These are phyloP conservation scores for Hoplias malabaricus DNA, from an alignment of 2,113 vertebrate species.

Conservation along the genomic window DNA sequence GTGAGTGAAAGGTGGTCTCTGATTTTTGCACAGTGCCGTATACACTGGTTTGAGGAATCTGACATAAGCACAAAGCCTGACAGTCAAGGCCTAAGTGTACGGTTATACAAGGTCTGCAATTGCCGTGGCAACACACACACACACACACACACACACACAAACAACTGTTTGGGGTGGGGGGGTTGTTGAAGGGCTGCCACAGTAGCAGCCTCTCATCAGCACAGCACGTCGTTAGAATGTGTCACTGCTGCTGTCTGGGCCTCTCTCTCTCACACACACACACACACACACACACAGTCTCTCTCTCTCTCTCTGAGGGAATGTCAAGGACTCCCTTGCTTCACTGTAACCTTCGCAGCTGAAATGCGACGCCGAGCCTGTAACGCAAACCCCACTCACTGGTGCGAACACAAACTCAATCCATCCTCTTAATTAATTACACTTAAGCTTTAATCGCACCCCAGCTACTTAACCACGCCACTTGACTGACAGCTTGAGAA, in stretches of 20 bases:
- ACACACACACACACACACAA: constrained; percentile 6
- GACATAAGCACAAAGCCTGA: neutral
- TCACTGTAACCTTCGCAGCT: constrained; percentile 30
- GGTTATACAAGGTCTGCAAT: constrained; percentile 24
- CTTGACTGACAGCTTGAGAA: constrained; percentile 35
- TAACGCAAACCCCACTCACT: neutral
- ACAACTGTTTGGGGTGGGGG: neutral
- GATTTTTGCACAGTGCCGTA: too few species aligned
- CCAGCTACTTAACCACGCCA: neutral
- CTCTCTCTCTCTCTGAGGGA: constrained; percentile 45
- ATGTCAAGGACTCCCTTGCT: constrained; percentile 41
- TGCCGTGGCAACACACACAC: constrained; percentile 42
- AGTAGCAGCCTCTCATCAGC: constrained; percentile 40
- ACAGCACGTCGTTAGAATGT: constrained; percentile 41
- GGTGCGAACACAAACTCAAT: neutral
- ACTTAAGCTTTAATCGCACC: neutral
- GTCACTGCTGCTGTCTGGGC: constrained; percentile 51
- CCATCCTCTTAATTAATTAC: neutral
- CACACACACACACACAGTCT: constrained; percentile 22
- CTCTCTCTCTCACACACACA: constrained; percentile 10
- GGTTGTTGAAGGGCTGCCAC: constrained; percentile 11
- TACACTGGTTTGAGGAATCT: too few species aligned
- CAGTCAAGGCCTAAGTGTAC: constrained; percentile 26
- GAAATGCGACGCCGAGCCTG: constrained; percentile 27
- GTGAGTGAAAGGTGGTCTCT: too few species aligned